Conservation (phyloP, 2,888 invertebrate genomes). For the Mesorhabditis spiculigera region DNA sequence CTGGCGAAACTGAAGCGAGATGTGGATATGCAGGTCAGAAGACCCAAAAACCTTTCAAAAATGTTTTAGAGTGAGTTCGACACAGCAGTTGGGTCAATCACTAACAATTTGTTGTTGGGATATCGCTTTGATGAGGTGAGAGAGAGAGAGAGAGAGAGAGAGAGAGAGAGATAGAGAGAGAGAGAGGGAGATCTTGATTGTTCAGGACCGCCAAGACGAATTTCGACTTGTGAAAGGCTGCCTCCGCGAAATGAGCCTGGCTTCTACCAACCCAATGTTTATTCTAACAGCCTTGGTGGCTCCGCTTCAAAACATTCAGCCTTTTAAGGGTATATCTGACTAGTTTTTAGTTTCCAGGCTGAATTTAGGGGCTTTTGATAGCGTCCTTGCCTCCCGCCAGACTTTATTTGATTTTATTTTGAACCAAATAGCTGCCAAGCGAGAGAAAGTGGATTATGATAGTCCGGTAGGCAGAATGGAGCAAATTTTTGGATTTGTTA, state of each 20-base stretch:
- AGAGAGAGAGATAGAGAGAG: too few relatives aligned
- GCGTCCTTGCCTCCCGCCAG: not conserved
- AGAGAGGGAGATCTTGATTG: not conserved
- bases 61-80: slow-evolving; percentile 12
- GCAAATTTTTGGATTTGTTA: too few relatives aligned
- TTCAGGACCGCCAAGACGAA: not conserved
- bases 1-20: slow-evolving; percentile 11
- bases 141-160: too few relatives aligned
- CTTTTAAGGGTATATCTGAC: not conserved
- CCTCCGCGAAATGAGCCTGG: not conserved
- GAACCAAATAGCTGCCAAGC: not conserved
- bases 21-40: slow-evolving; percentile 13
- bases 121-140: slow-evolving; percentile 29
- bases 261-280: not conserved
- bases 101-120: slow-evolving; percentile 31
- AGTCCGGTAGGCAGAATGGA: not conserved
- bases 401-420: not conserved
- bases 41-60: too few relatives aligned
- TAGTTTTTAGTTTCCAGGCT: not conserved
- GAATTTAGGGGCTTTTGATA: not conserved
- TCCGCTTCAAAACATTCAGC: not conserved
- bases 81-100: slow-evolving; percentile 24
- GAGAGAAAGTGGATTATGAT: not conserved
- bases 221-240: not conserved
- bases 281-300: not conserved